Evolutionary conservation across 2,888 invertebrate species (phyloP).

Genomic region (Sinentomon sp.): DNA sequence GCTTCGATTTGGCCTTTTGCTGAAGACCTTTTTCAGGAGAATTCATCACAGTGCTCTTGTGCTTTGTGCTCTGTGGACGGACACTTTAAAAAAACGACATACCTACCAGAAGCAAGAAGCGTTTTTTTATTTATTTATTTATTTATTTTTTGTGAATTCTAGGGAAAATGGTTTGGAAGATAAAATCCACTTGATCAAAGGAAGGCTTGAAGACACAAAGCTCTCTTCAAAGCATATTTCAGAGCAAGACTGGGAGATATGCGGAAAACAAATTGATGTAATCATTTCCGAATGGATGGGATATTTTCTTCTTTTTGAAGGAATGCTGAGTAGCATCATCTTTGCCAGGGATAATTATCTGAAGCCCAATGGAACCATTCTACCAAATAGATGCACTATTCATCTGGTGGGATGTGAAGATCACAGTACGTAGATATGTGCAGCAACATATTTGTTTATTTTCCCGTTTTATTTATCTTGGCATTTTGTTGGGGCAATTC

Average conservation of each 20-base stretch:
- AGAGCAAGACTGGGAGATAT: slow-evolving; percentile 8
- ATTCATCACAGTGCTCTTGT: no score
- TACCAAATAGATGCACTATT: slow-evolving; percentile 62
- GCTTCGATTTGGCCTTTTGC: no score
- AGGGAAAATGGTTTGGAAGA: slow-evolving; percentile 46
- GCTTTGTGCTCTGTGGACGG: no score
- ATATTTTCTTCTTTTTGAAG: slow-evolving; percentile 82
- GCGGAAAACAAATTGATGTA: slow-evolving; percentile 55
- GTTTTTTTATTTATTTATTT: slow-evolving; percentile 8
- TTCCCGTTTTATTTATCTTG: no score
- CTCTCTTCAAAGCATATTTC: slow-evolving; percentile 39
- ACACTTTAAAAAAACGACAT: slow-evolving; percentile 23
- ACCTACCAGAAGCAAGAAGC: slow-evolving; percentile 11
- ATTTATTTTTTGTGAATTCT: slow-evolving; percentile 18
- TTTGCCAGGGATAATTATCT: slow-evolving; percentile 60
- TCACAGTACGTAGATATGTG: no score
- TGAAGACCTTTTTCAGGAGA: no score
- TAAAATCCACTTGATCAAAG: slow-evolving; percentile 48
- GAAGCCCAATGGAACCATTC: slow-evolving; percentile 38
- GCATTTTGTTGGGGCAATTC: no score
- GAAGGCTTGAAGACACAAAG: slow-evolving; percentile 53
- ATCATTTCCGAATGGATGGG: slow-evolving; percentile 99
- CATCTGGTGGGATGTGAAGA: slow-evolving; percentile 50
- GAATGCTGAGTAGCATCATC: slow-evolving; percentile 82
- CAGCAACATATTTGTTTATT: no score